Base-by-base conservation (phyloP, 2,113 vertebrate genomes). In the Rhinoptilus africanus region DNA sequence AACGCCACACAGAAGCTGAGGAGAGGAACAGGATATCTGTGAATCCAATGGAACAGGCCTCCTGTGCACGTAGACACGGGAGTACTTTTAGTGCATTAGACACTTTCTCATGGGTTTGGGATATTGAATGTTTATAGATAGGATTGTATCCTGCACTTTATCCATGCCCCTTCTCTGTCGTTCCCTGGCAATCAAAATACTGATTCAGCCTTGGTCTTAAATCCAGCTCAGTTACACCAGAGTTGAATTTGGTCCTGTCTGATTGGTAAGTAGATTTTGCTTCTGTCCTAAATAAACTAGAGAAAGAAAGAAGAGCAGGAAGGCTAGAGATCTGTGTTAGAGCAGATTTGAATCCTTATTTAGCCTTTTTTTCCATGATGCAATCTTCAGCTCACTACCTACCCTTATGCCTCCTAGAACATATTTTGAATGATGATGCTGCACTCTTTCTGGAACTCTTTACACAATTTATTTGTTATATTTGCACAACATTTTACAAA, bases 401-500 rank as follows among this genome's bases (percentile, higher is more conserved):
- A 63, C 60, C 77, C 68, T 76, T 78, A 39, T 41, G 66, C 82
- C 74, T 87, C 47, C 60, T 62, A 68, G 66, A 85, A 73, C 18
- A 12, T 92, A 39, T 77, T 87, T 85, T 77, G 39, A 72, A 72
- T 50, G 60, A 43, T 66, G 74, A 2, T 87, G 67, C 28, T 73
- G 62, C 84, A 57, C 43, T 92, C 74, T 79, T 87, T 87, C 86
- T 79, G 84, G 66, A 89, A 54, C 57, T 41, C n/a, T 97, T 96
- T 96, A 81, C 41, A 91, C 86, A 71, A 87, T 43, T 74, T 83
- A 74, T 96, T 92, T 75, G 63, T 93, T 94, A 69, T 34, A 71
- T 73, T 92, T 76, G 57, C 1, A 1, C 88, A 88, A 90, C 32
- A 22, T 81, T 97, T 95, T 92, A 21, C 79, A 93, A 96, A 96